Conservation (phyloP, 2,797 vertebrate species). For the Sphenopsis melanotis region DNA sequence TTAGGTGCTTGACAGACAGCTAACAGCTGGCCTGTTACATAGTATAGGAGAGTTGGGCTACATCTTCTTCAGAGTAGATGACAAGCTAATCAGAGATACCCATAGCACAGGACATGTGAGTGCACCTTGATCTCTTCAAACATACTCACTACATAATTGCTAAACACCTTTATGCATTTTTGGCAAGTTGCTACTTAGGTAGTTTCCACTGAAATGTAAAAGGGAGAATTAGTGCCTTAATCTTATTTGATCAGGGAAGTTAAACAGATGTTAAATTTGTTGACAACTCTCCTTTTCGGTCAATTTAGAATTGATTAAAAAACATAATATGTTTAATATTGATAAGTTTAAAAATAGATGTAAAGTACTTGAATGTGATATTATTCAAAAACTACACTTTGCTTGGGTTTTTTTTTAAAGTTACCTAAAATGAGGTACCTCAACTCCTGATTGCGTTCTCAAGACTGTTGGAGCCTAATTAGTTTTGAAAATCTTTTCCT, state of each 20-base stretch:
- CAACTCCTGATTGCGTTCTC: not conserved
- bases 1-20: conserved; percentile 98
- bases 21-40: conserved; percentile 90
- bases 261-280: conserved; percentile 52
- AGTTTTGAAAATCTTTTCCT: conserved; percentile 23
- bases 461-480: not conserved
- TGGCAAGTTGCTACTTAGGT: conserved; percentile 65
- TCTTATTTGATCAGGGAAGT: conserved; percentile 53
- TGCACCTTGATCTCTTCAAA: conserved; percentile 77
- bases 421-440: not conserved
- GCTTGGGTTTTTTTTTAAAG: not conserved
- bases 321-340: not conserved
- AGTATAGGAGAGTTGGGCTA: conserved; percentile 81
- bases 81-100: conserved; percentile 81
- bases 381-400: not conserved
- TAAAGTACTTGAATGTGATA: not conserved
- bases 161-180: conserved; percentile 70
- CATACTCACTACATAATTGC: conserved; percentile 62
- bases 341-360: not conserved
- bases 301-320: conserved; percentile 15
- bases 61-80: conserved; percentile 80
- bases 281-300: conserved; percentile 24
- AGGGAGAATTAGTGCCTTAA: conserved; percentile 59
- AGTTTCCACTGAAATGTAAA: conserved; percentile 60
- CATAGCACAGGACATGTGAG: conserved; percentile 65